Base-by-base conservation (phyloP, 2,888 invertebrate genomes). In the Diplazon laetatorius region DNA sequence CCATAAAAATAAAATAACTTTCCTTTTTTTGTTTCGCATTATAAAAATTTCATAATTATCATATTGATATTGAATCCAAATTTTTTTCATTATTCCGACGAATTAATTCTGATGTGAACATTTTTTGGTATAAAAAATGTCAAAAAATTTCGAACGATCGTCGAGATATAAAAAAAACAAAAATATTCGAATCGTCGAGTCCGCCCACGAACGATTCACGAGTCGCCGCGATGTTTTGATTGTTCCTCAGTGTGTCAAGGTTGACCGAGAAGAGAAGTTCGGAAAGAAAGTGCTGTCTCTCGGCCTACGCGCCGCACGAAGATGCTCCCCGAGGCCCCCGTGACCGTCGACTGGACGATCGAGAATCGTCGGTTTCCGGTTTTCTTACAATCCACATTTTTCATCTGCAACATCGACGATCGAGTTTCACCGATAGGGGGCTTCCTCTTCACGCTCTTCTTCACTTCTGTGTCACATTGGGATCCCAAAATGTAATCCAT, bases 211-310 rank as follows among this genome's bases (percentile, higher is more conserved):
- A 10, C n/a, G 6, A 39, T 48, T 35, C 14, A 39, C 46, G 16
- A 25, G 39, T 9, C 42, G 39, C n/a, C 25, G 22, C 46, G 72
- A 62, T 73, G 50, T 81, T 80, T 78, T 76, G 57, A 77, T 52
- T 73, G 48, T 80, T 65, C 76, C 62, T n/a, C n/a, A 81, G 68
- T 79, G 77, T 83, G 84, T 84, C 84, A 84, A 84, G 84, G 84
- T 84, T 83, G 80, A 39, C 65, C 65, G 71, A 60, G 35, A 69
- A 52, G 73, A 73, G 57, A 69, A 77, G 78, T 37, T 37, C 37
- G 82, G 80, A 85, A 85, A 85, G 85, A 85, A 86, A 5, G 86
- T 82, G 70, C 62, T 72, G 73, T 78, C 63, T 69, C 72, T 63
- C 71, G 65, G 63, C 62, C 62, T 37, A 46, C 60, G 66, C 14